phyloP scores from a whole-genome alignment of 2,797 vertebrate genomes.

The Parambassis ranga region DNA sequence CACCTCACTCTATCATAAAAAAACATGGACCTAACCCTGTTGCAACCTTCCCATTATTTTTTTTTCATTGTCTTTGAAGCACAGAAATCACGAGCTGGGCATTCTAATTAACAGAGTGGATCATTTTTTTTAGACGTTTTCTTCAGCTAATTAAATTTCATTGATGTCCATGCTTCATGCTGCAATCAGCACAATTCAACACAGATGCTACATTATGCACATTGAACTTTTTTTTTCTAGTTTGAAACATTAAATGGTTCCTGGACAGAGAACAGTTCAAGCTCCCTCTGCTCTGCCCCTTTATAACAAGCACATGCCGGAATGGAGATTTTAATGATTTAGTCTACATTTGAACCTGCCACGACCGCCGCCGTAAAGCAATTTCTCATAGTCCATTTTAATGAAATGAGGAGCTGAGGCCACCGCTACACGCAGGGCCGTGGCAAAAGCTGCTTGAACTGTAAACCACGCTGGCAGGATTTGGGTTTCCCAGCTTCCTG shows the following conservation, averaged over 20 bases:
- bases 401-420: constrained; percentile 32
- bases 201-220: background rate
- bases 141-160: background rate
- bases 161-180: background rate
- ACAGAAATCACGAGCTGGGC: too few relatives aligned
- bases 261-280: background rate
- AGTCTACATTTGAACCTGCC: constrained; percentile 32
- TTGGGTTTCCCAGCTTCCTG: constrained; percentile 45
- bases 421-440: constrained; percentile 13
- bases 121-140: too few relatives aligned
- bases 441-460: constrained; percentile 44
- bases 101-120: too few relatives aligned
- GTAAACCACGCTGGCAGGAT: constrained; percentile 44
- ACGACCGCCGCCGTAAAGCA: constrained; percentile 10
- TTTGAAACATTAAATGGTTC: constrained; percentile 14
- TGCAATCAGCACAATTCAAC: background rate
- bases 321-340: constrained; percentile 35
- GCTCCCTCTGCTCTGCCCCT: constrained; percentile 10
- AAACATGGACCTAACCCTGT: too few relatives aligned
- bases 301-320: constrained; percentile 44
- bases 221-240: background rate
- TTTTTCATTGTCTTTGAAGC: background rate
- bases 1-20: too few relatives aligned
- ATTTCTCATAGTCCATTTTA: constrained; percentile 44
- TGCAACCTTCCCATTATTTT: too few relatives aligned